Evolutionary conservation across 2,888 invertebrate species (phyloP), one percentile per base, ranked within the genome.

Genomic region (Torymus tubicola): DNA sequence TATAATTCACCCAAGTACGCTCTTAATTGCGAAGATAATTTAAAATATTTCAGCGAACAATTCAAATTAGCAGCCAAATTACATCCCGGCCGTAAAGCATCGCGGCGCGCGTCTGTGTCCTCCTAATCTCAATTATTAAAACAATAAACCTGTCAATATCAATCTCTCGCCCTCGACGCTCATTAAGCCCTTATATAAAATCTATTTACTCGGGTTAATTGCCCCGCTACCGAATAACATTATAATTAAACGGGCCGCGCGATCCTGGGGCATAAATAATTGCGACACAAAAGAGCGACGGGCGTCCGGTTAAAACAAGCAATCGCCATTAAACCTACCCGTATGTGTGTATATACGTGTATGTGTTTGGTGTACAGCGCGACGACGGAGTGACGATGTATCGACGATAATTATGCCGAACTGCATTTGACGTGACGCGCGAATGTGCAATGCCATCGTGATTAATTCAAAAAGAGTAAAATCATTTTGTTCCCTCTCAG

Each of bases 341-440:
- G 31, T 31, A 2, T 8, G 31, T 31, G 8, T 31, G 31, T 31
- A 8, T 31, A 8, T 3, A 8, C 31, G 31, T 5, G 31, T 31
- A 2, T 31, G 8, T 31, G 3, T 31, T 31, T 2, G 31, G 31
- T 31, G 31, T 8, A 31, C 31, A 31, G 31, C 31, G 31, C 3
- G 31, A 31, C 31, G 31, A 31, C 31, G 31, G 31, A 31, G 31
- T 3, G 31, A 31, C 31, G 31, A 31, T 67, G 60, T 67, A 75
- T 75, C 5, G 74, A 24, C 50, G n/a, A 75, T 75, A 75, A 75
- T 75, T 75, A 75, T 58, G 74, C 31, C 31, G 31, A 31, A 8
- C 31, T 31, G 31, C 31, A 31, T 31, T 31, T 31, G 31, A 31
- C 31, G 31, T 31, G 4, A n/a, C n/a, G 67, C 58, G 2, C 24